A percentile compares a stretch with the other conserved stretches of the same genome.
phyloP scores from a whole-genome alignment of 2,113 vertebrate genomes.

The Indicator maculatus region DNA sequence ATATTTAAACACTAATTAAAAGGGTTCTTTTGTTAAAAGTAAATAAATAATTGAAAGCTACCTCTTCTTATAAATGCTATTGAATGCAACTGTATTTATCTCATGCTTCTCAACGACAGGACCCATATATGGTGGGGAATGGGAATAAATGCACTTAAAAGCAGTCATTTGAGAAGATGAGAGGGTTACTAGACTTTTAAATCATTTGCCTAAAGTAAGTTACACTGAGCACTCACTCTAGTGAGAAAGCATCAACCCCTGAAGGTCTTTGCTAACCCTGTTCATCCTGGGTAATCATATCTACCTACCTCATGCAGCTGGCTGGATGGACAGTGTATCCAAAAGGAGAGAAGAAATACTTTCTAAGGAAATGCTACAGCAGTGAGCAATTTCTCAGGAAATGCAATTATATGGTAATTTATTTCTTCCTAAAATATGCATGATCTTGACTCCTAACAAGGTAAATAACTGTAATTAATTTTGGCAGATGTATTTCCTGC shows the following conservation, averaged over 20 bases:
- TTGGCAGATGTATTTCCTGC: background rate
- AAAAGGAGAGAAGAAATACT: background rate
- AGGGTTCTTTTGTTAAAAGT: constrained; percentile 36
- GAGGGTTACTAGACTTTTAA: background rate
- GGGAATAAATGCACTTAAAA: background rate
- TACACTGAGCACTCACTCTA: background rate
- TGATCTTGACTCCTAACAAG: background rate
- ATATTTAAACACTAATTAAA: constrained; percentile 71
- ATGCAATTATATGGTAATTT: background rate
- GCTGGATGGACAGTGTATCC: background rate
- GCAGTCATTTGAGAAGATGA: constrained; percentile 1
- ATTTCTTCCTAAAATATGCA: background rate
- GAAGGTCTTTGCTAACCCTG: background rate
- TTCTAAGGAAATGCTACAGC: background rate
- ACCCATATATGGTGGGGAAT: background rate
- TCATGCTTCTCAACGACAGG: background rate
- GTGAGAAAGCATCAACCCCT: background rate
- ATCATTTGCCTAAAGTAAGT: background rate
- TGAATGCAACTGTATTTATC: background rate
- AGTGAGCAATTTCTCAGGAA: background rate
- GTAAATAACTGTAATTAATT: background rate
- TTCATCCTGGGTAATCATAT: background rate
- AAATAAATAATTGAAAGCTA: constrained; percentile 69
- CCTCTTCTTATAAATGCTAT: constrained; percentile 32
- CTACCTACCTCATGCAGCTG: background rate